Evolutionary conservation across 2,888 invertebrate genomes (phyloP), one percentile per base, ranked within the genome.

Genomic region (Lysandra coridon): DNA sequence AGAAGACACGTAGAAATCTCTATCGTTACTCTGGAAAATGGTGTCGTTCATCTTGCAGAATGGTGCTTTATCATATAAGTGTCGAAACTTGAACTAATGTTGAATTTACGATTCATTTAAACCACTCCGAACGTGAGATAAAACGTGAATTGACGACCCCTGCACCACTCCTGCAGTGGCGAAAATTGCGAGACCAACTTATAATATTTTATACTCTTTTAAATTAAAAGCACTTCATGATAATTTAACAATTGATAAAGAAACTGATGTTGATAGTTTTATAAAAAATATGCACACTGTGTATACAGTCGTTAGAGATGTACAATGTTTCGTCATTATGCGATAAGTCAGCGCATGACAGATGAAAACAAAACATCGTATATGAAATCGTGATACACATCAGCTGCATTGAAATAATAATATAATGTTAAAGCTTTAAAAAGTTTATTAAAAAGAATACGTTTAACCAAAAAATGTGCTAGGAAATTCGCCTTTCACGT

Each of bases 71-170:
- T 74, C 74, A 74, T 74, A 44, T n/a, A 44, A 74, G 74, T 74
- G 74, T 74, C 74, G 74, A 74, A 74, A 40, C 40, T 74, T 44
- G 74, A 74, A 44, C 44, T 74, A 44, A 74, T 74, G 74, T 40
- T 74, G 74, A 44, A 74, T 74, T 74, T 74, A 74, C 74, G 74
- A 69, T 69, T 69, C 69, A 69, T 69, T 69, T 69, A 33, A 69
- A 69, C 69, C 69, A 69, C 69, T 69, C 17, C 17, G 5, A 33
- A 33, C 23, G 30, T 69, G 64, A 14, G 69, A 69, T 69, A 69
- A 17, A 37, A 69, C 69, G 69, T 33, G 69, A 69, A 69, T 69
- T 37, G 69, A 69, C 69, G 69, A 69, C 33, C 69, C 5, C 69
- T 14, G 69, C 69, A 69, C 33, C 33, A 14, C 33, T 14, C 17